Evolutionary conservation across 2,113 vertebrate species (phyloP), one percentile per base, ranked within the genome.

Genomic region (Hemibagrus wyckioides): DNA sequence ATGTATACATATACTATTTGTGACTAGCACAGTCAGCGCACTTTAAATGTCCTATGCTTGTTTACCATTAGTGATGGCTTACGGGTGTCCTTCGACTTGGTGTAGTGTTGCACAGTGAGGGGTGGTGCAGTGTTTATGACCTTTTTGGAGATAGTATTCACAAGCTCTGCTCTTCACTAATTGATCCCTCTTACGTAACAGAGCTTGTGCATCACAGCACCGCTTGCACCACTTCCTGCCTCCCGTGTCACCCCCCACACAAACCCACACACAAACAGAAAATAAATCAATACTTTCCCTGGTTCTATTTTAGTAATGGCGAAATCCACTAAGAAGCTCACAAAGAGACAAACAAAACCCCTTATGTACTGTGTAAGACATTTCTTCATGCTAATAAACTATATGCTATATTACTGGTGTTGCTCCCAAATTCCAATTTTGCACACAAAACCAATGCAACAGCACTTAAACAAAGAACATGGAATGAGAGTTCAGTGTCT

Each of bases 121-220:
- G 52, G 23, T 80, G 61, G n/a, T 33, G 69, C 77, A 85, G 71
- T 17, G 23, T 82, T 85, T 89, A 80, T 90, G 82, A 63, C 84
- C 85, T 88, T 75, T 77, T 75, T 83, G 80, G 83, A 56, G 86
- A 50, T 82, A 80, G 36, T 6, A 39, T 85, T 50, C 36, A 57
- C 23, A 59, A 81, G 54, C 39, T 84, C 36, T 84, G 89, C 61
- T 83, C 92, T 92, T 91, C 86, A 90, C 89, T 90, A 88, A 90
- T 88, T 90, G 83, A 93, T 92, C 90, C 87, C 87, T 87, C 86
- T 92, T 93, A 90, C 54, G 9, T 91, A 93, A 94, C 88, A 48
- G 41, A 50, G 63, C 61, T 63, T 71, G 75, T 77, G 41, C 63
- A 73, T 84, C 44, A 48, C 71, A 28, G 48, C 56, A 80, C 84